Percentiles rank a stretch among this genome's conserved stretches.
Conservation (phyloP, 2,888 invertebrate species). For the Drosophila pegasa region DNA sequence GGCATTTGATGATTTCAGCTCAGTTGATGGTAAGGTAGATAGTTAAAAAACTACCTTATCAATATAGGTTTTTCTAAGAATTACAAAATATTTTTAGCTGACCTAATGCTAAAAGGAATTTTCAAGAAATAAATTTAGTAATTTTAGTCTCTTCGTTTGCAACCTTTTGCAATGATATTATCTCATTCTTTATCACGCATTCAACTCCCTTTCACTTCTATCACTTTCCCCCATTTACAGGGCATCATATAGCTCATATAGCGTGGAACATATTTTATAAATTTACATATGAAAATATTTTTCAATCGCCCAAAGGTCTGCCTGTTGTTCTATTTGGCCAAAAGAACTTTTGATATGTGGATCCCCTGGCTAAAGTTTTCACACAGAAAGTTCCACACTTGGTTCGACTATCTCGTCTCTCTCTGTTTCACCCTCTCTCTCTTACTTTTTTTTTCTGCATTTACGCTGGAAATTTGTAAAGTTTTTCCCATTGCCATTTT, state of each 20-base stretch:
- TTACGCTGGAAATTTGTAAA: conserved; percentile 55
- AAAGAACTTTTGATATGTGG: conserved; percentile 54
- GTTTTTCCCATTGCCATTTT: conserved; percentile 51
- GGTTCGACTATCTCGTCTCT: conserved; percentile 7
- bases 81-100: no score
- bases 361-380: conserved; percentile 42
- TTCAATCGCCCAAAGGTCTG: conserved; percentile 70
- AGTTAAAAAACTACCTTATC: no score
- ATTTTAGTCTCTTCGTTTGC: neutral
- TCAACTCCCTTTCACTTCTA: neutral
- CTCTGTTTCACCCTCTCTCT: neutral
- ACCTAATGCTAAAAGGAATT: neutral
- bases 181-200: neutral
- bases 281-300: conserved; percentile 76
- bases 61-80: no score
- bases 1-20: no score
- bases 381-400: conserved; percentile 37
- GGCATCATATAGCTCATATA: conserved; percentile 19
- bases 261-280: conserved; percentile 24
- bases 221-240: neutral
- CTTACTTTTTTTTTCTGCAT: conserved; percentile 3
- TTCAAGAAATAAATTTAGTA: no score
- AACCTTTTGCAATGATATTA: neutral
- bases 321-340: conserved; percentile 44
- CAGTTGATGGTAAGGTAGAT: no score